Evolutionary conservation across 2,797 vertebrate species (phyloP).

Genomic region (Tenualosa ilisha): DNA sequence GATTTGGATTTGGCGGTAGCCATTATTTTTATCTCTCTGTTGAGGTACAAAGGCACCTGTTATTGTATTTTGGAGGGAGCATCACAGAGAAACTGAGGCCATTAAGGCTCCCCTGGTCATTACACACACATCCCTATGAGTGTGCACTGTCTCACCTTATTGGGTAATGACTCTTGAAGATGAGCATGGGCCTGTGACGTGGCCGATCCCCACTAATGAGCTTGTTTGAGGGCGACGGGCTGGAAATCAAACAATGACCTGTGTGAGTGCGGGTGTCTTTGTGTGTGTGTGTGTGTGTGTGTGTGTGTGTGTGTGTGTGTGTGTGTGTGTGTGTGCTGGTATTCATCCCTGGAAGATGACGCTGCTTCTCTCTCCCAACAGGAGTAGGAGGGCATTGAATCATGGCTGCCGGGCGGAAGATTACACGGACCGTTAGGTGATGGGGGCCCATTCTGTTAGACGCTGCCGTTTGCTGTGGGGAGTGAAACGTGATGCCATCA

Average conservation of each 20-base stretch:
- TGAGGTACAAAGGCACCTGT: background rate
- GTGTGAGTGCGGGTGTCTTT: background rate
- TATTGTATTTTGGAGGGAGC: background rate
- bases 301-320: background rate
- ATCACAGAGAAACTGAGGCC: background rate
- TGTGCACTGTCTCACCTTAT: constrained; percentile 48
- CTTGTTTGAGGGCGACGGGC: constrained; percentile 41
- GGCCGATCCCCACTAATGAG: constrained; percentile 41
- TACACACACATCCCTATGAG: background rate
- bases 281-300: background rate
- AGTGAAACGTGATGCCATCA: background rate
- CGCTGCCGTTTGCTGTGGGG: background rate
- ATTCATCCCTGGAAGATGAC: background rate
- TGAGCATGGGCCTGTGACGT: constrained; percentile 50
- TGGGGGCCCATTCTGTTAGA: background rate
- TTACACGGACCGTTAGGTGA: background rate
- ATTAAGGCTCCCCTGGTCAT: background rate
- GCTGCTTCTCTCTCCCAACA: background rate
- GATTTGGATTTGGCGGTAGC: background rate
- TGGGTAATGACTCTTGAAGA: constrained; percentile 60
- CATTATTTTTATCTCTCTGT: background rate
- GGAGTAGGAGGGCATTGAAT: background rate
- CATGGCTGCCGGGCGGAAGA: background rate
- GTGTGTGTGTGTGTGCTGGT: background rate
- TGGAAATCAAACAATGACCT: constrained; percentile 8